Conservation (phyloP, 2,113 vertebrate genomes). For the Aplodontia rufa region DNA sequence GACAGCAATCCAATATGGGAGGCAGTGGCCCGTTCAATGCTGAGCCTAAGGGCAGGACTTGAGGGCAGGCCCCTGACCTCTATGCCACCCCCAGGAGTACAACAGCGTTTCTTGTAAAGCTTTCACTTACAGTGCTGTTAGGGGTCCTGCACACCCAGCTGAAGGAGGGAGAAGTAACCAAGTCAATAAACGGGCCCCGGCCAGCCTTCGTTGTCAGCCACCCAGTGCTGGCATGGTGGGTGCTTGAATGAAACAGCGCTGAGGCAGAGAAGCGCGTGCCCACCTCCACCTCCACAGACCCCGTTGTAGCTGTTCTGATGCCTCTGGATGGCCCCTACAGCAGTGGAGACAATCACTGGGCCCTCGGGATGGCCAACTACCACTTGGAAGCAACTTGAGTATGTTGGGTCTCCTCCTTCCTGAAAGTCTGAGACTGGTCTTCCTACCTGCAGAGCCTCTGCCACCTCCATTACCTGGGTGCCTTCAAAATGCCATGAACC, state of each 20-base stretch:
- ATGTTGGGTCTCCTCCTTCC: not conserved
- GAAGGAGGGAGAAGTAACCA: not conserved
- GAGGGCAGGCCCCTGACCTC: not conserved
- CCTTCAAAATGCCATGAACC: not conserved
- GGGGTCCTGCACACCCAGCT: not conserved
- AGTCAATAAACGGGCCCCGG: not conserved
- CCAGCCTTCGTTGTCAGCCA: not conserved
- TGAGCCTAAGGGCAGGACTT: not conserved
- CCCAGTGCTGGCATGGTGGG: not conserved
- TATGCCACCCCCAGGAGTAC: not conserved
- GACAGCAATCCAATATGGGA: no score
- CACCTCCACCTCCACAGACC: no score
- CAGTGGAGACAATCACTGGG: accelerated
- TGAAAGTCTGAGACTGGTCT: not conserved
- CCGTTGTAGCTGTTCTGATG: not conserved
- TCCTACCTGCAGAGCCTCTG: not conserved
- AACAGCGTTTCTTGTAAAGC: no score
- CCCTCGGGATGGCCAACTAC: not conserved
- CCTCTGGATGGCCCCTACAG: not conserved
- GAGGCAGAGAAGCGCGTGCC: not conserved
- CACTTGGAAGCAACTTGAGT: not conserved
- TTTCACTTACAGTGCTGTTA: no score
- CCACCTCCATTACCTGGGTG: accelerated
- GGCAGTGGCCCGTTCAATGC: no score
- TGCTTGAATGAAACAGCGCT: not conserved